A percentile compares a stretch with the other conserved stretches of the same genome.
phyloP scores from a whole-genome alignment of 2,888 invertebrate species.

The Abscondita cerata region DNA sequence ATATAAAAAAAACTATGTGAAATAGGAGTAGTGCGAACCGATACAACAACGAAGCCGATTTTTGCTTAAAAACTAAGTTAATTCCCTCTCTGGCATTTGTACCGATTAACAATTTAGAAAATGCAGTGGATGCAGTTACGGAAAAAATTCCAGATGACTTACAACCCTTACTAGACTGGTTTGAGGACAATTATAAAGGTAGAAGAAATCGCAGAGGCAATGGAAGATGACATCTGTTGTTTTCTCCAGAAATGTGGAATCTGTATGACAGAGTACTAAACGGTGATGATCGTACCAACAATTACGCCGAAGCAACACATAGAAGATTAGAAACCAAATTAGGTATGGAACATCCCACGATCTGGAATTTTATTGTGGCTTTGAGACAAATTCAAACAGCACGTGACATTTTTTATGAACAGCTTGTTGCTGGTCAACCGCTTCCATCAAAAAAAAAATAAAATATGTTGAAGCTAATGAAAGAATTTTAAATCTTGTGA shows the following conservation, averaged over 20 bases:
- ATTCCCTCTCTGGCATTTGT: not conserved
- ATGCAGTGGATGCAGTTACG: not conserved
- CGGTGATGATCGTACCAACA: slow-evolving; percentile 8
- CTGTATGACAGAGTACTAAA: slow-evolving; percentile 8
- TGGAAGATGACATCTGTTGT: slow-evolving; percentile 9
- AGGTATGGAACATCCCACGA: not conserved
- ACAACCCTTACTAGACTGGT: slow-evolving; percentile 9
- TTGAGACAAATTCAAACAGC: not conserved
- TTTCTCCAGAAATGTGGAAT: slow-evolving; percentile 6
- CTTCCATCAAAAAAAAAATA: too few relatives aligned
- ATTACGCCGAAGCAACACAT: not conserved
- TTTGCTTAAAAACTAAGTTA: slow-evolving; percentile 1
- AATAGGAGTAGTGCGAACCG: not conserved
- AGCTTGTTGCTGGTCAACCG: not conserved
- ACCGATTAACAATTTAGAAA: not conserved
- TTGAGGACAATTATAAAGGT: slow-evolving; percentile 9
- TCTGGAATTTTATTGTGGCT: not conserved
- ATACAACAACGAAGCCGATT: slow-evolving; percentile 8
- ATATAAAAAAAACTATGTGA: not conserved
- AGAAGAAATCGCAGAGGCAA: slow-evolving; percentile 7
- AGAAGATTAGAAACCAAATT: not conserved
- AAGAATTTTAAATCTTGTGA: too few relatives aligned
- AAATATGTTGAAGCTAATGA: too few relatives aligned
- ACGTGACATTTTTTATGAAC: slow-evolving; percentile 1
- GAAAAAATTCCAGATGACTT: slow-evolving; percentile 4